phyloP scores from a whole-genome alignment of 2,797 vertebrate species.

The Sus cebifrons region DNA sequence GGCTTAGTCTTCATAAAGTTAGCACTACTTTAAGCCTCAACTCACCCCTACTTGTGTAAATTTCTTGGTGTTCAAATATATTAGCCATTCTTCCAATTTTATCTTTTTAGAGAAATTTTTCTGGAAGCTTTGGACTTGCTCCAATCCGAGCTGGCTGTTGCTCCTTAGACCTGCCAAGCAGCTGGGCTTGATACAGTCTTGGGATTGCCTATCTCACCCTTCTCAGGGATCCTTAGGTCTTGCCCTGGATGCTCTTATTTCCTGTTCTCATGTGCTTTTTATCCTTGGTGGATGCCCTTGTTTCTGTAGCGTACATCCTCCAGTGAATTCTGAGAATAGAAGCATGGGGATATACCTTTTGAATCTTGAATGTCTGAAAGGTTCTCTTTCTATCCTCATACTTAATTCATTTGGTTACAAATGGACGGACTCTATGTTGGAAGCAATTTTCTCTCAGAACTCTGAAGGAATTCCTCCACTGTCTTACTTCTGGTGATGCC shows the following conservation, averaged over 20 bases:
- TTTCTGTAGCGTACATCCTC: background rate
- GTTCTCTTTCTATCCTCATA: background rate
- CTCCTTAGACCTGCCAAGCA: background rate
- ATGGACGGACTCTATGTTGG: background rate
- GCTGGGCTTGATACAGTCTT: background rate
- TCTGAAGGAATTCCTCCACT: background rate
- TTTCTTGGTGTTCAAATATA: background rate
- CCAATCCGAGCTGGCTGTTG: background rate
- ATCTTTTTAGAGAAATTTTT: conserved; percentile 23
- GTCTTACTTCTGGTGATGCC: background rate
- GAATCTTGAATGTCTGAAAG: background rate
- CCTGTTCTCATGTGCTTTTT: background rate
- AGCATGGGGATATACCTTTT: background rate
- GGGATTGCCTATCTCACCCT: background rate
- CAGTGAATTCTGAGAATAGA: background rate
- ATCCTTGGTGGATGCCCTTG: background rate
- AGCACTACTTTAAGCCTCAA: background rate
- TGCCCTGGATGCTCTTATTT: background rate
- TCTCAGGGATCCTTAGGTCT: background rate
- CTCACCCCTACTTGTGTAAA: background rate
- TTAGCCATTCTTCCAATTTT: background rate
- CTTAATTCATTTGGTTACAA: background rate
- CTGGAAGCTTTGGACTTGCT: conserved; percentile 5
- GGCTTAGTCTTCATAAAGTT: conserved; percentile 16
- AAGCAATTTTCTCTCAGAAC: conserved; percentile 23